Percentiles rank a stretch among this genome's conserved stretches.
Evolutionary conservation across 2,113 vertebrate species (phyloP).

Genomic region (Cervus canadensis): DNA sequence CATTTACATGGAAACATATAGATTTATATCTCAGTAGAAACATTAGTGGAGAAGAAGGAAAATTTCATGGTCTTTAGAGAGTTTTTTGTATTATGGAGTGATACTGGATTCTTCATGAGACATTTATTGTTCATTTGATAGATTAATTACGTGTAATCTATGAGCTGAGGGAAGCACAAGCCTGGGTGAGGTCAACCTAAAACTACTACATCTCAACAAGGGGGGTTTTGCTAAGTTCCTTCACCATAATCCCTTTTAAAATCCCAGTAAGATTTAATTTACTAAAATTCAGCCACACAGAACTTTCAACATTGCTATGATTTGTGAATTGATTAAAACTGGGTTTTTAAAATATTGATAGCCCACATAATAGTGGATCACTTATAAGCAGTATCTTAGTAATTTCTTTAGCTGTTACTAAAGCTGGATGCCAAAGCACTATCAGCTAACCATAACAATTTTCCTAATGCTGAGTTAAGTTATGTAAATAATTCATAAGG

Average conservation of each 20-base stretch:
- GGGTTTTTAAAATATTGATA: background rate
- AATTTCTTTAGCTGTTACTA: background rate
- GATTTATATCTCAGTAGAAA: background rate
- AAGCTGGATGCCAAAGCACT: background rate
- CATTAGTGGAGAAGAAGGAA: background rate
- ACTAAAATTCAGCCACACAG: background rate
- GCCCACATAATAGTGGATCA: background rate
- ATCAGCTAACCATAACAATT: background rate
- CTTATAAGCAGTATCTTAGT: background rate
- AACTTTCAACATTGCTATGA: background rate
- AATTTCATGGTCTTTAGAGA: background rate
- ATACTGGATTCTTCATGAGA: background rate
- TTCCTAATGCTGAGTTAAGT: background rate
- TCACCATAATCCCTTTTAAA: background rate
- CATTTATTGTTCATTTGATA: background rate
- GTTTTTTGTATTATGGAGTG: background rate
- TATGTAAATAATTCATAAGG: conserved; percentile 1
- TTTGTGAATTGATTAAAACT: background rate
- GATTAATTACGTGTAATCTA: background rate
- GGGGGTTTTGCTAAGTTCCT: background rate
- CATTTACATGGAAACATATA: background rate
- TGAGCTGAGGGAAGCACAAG: background rate
- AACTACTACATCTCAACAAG: background rate
- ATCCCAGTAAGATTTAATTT: background rate
- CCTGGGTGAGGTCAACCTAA: background rate